Base-by-base conservation (phyloP, 2,797 vertebrate species). In the Eleutherodactylus coqui region DNA sequence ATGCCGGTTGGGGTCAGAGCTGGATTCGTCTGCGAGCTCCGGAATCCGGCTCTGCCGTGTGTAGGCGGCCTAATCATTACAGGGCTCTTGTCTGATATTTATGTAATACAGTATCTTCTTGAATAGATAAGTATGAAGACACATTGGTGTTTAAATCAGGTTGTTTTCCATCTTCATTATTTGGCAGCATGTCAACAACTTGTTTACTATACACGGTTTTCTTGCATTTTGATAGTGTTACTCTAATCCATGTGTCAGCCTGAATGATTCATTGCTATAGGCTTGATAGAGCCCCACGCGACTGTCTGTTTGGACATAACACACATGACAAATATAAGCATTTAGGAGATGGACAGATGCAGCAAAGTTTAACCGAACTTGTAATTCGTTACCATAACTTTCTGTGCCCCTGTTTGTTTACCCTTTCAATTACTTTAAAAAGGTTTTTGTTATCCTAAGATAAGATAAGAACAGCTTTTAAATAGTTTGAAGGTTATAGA, bases 191-290 rank as follows among this genome's bases (percentile, higher is more conserved):
- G 69, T 29, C 75, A 84, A 32, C 16, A 24, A 17, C 13, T 51
- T 84, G 43, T 84, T 84, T 78, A 64, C 43, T 62, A 76, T 84
- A 38, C 11, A 75, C 58, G 21, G 38, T 36, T 84, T 78, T 84
- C 83, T 55, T 75, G 69, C 0, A 83, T 79, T 79, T 60, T 58
- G 24, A 27, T 41, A 38, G 43, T 81, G 32, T 24, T 64, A 16
- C 60, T 34, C 6, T 13, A 67, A 41, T 51, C 34, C 60, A 49
- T 24, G 29, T 81, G 79, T 29, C 41, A 34, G 29, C 7, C 29
- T n/a, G 41, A 5, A 49, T 47, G 27, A 32, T 69, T 36, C n/a
- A 29, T 21, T 69, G 32, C n/a, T 51, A 47, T 8, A 34, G 32
- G 32, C 2, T 2, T 14, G n/a, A 79, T 14, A 24, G 19, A 14